A percentile compares a stretch with the other conserved stretches of the same genome.
Conservation (phyloP, 2,888 invertebrate genomes). For the Yponomeuta malinellus region DNA sequence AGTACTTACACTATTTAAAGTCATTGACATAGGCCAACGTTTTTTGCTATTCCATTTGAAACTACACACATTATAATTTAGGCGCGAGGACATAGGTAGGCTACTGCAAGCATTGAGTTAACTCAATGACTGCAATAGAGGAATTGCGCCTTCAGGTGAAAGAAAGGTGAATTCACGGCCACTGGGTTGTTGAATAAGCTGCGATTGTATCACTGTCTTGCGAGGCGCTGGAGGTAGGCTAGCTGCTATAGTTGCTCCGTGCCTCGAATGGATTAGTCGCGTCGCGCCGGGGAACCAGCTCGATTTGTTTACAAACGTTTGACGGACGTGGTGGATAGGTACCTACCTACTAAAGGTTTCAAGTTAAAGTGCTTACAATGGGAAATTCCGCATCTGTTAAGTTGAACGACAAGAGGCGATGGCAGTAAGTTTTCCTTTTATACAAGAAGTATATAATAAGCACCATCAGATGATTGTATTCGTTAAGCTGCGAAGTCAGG, state of each 20-base stretch:
- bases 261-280: conserved; percentile 5
- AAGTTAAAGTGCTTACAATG: conserved; percentile 31
- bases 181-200: not conserved
- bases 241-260: conserved; percentile 3
- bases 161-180: conserved; percentile 14
- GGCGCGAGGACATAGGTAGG: not conserved
- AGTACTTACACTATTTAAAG: too few relatives aligned
- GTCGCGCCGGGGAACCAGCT: not conserved
- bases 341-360: not conserved
- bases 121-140: not conserved
- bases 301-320: conserved; percentile 15
- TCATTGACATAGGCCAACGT: too few relatives aligned
- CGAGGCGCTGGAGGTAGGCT: not conserved
- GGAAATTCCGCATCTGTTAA: conserved; percentile 67
- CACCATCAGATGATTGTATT: too few relatives aligned
- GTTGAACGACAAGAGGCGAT: conserved; percentile 59
- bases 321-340: not conserved
- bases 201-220: not conserved
- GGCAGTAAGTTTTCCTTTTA: conserved; percentile 54
- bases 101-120: not conserved
- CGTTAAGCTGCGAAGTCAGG: too few relatives aligned
- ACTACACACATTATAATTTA: too few relatives aligned
- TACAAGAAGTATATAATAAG: not conserved
- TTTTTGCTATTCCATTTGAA: too few relatives aligned
- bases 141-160: conserved; percentile 5